Evolutionary conservation across 2,888 invertebrate genomes (phyloP), one percentile per base, ranked within the genome.

Genomic region (Caradrina kadenii): DNA sequence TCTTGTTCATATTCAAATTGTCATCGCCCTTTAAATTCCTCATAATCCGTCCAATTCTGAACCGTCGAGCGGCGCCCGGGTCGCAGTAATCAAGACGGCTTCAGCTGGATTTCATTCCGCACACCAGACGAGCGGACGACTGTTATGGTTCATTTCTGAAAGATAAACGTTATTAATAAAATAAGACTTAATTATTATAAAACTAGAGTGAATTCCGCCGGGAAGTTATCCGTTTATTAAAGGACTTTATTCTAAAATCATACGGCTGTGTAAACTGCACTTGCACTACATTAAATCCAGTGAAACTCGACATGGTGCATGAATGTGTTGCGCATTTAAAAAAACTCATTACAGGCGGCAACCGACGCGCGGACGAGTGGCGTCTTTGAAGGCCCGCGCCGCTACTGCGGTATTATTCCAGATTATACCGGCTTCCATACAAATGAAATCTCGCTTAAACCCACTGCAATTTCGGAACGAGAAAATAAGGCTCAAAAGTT

Each of bases 401-500:
- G 92, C 94, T 89, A 91, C 92, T 92, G 94, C 93, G 90, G 94
- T 93, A 96, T 96, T 95, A 95, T 95, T 94, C 91, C 94, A 94
- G 95, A 95, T 95, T 96, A 96, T 95, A 89, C 93, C 92, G 89
- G 93, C 93, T 94, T 91, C 93, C 90, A 95, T 95, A 95, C 95
- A 95, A 96, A 95, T 94, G 95, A 96, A 95, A 95, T 94, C 95
- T 94, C 94, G 92, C 94, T 95, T 95, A 95, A 95, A 94, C 91
- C 92, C 93, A 93, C 93, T 94, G 95, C 95, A 95, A 93, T 95
- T 95, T 95, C 89, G 94, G 92, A 93, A 94, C 91, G 93, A 93
- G 93, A 89, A 94, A 94, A 95, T 94, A 94, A 94, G 93, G 92
- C 93, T 93, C 90, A 92, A 90, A 93, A 92, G 91, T 93, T 93